These are phyloP conservation scores for Promerops cafer DNA, from an alignment of 2,113 vertebrate genomes.

Conservation along the genomic window DNA sequence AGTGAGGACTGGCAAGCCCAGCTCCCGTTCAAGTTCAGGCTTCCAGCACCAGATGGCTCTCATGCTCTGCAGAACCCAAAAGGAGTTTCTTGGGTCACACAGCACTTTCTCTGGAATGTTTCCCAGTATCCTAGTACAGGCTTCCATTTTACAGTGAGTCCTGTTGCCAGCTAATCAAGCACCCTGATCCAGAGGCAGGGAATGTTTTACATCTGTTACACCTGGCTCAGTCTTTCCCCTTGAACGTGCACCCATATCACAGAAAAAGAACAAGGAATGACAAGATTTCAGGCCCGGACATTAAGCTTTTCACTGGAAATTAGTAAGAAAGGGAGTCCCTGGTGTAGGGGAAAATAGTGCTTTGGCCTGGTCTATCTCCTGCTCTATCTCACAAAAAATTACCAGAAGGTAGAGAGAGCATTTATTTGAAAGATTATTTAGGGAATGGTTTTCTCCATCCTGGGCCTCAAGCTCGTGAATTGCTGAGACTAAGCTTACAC, in stretches of 20 bases:
- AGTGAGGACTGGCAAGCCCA: neutral
- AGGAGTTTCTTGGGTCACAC: neutral
- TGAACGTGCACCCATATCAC: neutral
- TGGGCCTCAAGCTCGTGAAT: neutral
- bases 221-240: neutral
- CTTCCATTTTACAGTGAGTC: neutral
- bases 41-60: constrained; percentile 9
- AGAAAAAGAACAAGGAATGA: neutral
- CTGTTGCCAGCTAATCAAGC: neutral
- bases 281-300: neutral
- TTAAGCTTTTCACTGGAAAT: neutral
- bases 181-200: neutral
- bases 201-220: neutral
- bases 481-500: neutral
- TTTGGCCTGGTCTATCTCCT: neutral
- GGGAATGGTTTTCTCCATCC: neutral
- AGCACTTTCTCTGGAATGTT: neutral
- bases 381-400: neutral
- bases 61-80: neutral
- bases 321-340: neutral
- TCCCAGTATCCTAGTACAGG: neutral
- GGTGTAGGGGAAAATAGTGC: neutral
- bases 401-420: neutral
- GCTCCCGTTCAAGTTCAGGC: neutral
- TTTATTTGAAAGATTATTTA: neutral